A percentile compares a stretch with the other conserved stretches of the same genome.
phyloP scores from a whole-genome alignment of 2,113 vertebrate species.

The Hyaena hyaena region DNA sequence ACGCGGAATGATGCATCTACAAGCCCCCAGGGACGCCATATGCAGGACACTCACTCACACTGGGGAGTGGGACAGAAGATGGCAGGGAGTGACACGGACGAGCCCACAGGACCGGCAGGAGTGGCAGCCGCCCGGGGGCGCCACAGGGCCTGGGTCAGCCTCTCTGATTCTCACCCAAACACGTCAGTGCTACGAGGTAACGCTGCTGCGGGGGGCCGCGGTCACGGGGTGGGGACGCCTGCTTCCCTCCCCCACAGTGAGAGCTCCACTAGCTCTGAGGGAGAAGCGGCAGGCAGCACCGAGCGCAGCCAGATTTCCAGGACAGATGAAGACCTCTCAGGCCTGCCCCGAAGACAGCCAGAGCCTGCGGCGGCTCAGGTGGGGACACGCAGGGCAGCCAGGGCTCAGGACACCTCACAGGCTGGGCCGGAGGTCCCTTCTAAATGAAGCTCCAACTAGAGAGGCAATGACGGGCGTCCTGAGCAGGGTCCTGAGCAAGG shows the following conservation, averaged over 20 bases:
- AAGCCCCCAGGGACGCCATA: no score
- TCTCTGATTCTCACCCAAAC: neutral
- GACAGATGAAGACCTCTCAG: neutral
- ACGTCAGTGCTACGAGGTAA: constrained; percentile 36
- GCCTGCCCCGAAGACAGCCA: neutral
- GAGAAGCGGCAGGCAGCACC: neutral
- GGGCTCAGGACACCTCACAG: neutral
- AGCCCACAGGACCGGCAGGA: accelerated
- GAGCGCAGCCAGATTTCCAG: neutral
- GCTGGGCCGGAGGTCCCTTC: neutral
- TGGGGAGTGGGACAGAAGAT: no score
- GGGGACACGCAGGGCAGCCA: neutral
- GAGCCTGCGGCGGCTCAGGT: neutral
- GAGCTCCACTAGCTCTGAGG: neutral
- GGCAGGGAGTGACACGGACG: neutral
- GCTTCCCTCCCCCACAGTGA: neutral
- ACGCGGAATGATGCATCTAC: accelerated
- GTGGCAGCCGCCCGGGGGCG: neutral
- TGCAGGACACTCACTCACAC: no score
- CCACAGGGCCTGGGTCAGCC: neutral
- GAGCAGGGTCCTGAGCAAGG: neutral
- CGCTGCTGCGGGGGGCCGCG: neutral
- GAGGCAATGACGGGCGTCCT: neutral
- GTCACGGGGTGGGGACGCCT: neutral
- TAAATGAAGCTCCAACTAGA: neutral